Conservation (phyloP, 2,113 vertebrate genomes). For the Spermophilus dauricus region DNA sequence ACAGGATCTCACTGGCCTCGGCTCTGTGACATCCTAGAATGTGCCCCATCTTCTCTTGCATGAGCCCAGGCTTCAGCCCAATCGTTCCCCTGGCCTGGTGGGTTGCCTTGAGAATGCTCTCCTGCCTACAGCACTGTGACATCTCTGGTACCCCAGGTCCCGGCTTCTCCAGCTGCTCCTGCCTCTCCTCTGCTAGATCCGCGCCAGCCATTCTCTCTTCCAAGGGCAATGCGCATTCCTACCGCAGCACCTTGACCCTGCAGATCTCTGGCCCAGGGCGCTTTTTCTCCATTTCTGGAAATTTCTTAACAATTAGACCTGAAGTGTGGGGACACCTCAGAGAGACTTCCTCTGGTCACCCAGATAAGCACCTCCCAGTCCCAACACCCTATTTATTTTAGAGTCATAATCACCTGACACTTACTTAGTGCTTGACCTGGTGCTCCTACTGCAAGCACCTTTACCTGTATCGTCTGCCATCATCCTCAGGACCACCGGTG, state of each 20-base stretch:
- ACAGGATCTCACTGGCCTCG: rapidly evolving
- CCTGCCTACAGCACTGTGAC: rapidly evolving
- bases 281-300: background rate
- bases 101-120: rapidly evolving
- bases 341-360: background rate
- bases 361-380: background rate
- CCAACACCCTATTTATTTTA: background rate
- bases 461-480: rapidly evolving
- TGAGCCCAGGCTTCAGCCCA: background rate
- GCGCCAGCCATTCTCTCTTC: background rate
- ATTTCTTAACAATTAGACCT: background rate
- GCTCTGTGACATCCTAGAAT: background rate
- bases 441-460: background rate
- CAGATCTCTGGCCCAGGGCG: too few species aligned
- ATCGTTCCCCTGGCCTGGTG: too few species aligned
- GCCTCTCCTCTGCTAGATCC: background rate
- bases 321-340: background rate
- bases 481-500: background rate
- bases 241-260: rapidly evolving
- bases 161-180: too few species aligned
- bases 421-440: rapidly evolving
- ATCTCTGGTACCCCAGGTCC: background rate
- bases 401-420: rapidly evolving
- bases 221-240: rapidly evolving
- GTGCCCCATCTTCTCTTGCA: background rate